Evolutionary conservation across 2,888 invertebrate species (phyloP), one percentile per base, ranked within the genome.

Genomic region (Bombylius discolor): DNA sequence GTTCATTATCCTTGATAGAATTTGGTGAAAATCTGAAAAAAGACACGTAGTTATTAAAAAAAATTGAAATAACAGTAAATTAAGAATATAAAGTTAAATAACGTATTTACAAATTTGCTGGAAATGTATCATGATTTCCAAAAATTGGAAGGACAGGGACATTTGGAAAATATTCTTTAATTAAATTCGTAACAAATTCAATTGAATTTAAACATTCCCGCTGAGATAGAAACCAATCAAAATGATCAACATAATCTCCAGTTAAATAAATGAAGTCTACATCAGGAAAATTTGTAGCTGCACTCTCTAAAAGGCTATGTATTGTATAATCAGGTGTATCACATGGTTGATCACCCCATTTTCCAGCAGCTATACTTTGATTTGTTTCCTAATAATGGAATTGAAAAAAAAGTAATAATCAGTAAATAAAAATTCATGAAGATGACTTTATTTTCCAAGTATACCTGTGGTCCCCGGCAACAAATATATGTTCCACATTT

Each of bases 171-270:
- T 68, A 71, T 32, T 68, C 64, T 42, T 73, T 72, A 53, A 83
- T 68, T 64, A 77, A 73, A 1, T 74, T 65, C n/a, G 79, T 76
- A 11, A 80, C 68, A 61, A 77, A 74, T 7, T 66, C 66, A 55
- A 86, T 78, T 62, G 78, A 77, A 11, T 77, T 69, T 5, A 77
- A 70, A 64, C 87, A 87, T 57, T 78, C 71, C 48, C 78, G 76
- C 33, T 76, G 73, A 0, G 82, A 79, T 9, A 89, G 89, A 63
- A 84, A 82, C 91, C 92, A 93, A n/a, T 88, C 78, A 56, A 84
- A 82, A 67, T 91, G 91, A 63, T 87, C 83, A 50, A 89, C 81
- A n/a, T 87, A 80, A 66, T 93, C 93, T 4, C 92, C 92, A 34
- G 91, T 87, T 68, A 87, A 86, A 64, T 89, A 83, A 5, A 91